These are phyloP conservation scores for Sylvietta virens DNA, from an alignment of 2,113 vertebrate species.

Conservation along the genomic window DNA sequence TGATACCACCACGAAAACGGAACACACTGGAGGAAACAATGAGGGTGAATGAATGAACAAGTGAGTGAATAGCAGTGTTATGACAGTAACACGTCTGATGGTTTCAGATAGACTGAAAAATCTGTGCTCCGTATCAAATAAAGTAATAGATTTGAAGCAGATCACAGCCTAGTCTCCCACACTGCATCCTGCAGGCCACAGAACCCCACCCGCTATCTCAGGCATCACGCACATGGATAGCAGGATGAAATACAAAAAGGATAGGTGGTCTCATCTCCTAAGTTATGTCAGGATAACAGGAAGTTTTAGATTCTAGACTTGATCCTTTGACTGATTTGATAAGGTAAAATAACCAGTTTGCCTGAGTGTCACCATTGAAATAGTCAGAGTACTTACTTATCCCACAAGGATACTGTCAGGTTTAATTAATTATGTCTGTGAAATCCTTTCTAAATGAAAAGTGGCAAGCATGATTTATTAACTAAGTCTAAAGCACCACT, in stretches of 20 bases:
- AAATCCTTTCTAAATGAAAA: slow-evolving; percentile 51
- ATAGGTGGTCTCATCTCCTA: not conserved
- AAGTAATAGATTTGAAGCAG: not conserved
- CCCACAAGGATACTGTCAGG: not conserved
- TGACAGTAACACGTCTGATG: not conserved
- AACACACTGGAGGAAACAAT: not conserved
- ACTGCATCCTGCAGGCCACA: not conserved
- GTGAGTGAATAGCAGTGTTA: not conserved
- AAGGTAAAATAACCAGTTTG: not conserved
- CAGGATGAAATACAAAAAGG: not conserved
- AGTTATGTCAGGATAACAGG: not conserved
- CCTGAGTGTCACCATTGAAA: not conserved
- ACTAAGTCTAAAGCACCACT: slow-evolving; percentile 25
- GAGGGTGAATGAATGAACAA: not conserved
- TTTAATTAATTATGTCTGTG: slow-evolving; percentile 48
- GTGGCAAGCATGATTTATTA: slow-evolving; percentile 29
- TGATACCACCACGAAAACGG: not conserved
- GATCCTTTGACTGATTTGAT: not conserved
- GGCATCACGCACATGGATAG: not conserved
- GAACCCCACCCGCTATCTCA: not conserved
- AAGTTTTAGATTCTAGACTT: not conserved
- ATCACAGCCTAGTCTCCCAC: not conserved
- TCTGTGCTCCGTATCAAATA: not conserved
- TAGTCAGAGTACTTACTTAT: not conserved
- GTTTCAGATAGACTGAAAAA: not conserved